Evolutionary conservation across 2,888 invertebrate genomes (phyloP), one percentile per base, ranked within the genome.

Genomic region (Aplocera efformata): DNA sequence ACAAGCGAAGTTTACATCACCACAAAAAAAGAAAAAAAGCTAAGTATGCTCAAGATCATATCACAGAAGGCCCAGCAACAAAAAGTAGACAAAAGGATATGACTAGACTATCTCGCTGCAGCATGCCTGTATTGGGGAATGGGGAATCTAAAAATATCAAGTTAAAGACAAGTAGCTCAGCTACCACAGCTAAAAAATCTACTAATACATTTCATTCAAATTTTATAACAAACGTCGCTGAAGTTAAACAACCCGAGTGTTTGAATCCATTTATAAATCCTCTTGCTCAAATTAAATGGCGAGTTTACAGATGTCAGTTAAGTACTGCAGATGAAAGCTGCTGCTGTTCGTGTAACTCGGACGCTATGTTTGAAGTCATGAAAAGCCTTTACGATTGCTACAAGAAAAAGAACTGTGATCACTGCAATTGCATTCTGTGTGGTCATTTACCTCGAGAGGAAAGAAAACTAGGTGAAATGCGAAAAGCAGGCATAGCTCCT

Each of bases 351-450:
- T 78, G 79, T 50, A 79, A 81, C 52, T 79, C 81, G n/a, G 81
- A 81, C 51, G 77, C 76, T 4, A 79, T 81, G 75, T 81, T 80
- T 47, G 79, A 80, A 54, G 81, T 80, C n/a, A 79, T 81, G 81
- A 81, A 81, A 56, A 67, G 78, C 37, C 66, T 81, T 6, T 81
- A 81, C 39, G 80, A 81, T 31, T 81, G 81, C 45, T 81, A 81
- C 30, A 80, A 80, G 50, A 79, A 70, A 50, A 81, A 77, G 60
- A 71, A 79, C 48, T 81, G 80, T 43, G 66, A 79, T 45, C 48
- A 74, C 44, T 80, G 80, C 50, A 66, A 75, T 23, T 81, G 81
- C 42, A 72, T 80, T 40, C 60, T 80, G 1, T 81, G 81, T 45
- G 74, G 74, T 8, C 76, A 75, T 54, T 53, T 71, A 13, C 56